Base-by-base conservation (phyloP, 2,888 invertebrate genomes). In the Pandemis corylana region DNA sequence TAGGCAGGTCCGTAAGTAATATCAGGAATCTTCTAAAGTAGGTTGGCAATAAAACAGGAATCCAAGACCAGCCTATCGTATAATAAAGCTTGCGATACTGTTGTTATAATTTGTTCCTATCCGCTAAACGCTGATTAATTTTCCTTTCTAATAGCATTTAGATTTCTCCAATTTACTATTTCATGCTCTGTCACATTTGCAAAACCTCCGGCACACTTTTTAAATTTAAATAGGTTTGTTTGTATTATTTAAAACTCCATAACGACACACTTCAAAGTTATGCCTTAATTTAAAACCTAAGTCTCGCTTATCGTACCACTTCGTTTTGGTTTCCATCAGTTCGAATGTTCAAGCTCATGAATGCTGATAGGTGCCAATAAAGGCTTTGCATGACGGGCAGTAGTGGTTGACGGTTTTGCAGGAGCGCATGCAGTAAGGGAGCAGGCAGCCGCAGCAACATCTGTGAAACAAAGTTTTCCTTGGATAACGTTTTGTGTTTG, bases 321-420 rank as follows among this genome's bases (percentile, higher is more conserved):
- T 41, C 9, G 12, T 36, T 53, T 28, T 28, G n/a, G 36, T 36
- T 13, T 49, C 41, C 13, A 15, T 51, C 41, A 2, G 41, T 15
- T 64, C 12, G 15, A 13, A n/a, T 10, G 36, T 49, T 7, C 70
- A 15, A 53, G 71, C 82, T 92, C 86, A 94, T 44, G 94, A 92
- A 13, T 92, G 93, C 12, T 87, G 84, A 76, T 91, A 88, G 44
- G 91, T 84, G 15, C 94, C 94, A 72, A 94, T 82, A 81, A 92
- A 94, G 7, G 92, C 94, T 77, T 89, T 88, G 82, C 94, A 93
- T 76, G 90, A 85, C 28, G 95, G 94, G 80, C 94, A 95, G 89
- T 95, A 95, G 82, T 94, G 94, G 79, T 94, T 95, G 70, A 93
- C 95, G 78, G 95, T 95, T 87, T 95, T 95, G 87, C 94, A 94